Base-by-base conservation (phyloP, 1,140 invertebrate genomes). In the Drosophila nebulosa region DNA sequence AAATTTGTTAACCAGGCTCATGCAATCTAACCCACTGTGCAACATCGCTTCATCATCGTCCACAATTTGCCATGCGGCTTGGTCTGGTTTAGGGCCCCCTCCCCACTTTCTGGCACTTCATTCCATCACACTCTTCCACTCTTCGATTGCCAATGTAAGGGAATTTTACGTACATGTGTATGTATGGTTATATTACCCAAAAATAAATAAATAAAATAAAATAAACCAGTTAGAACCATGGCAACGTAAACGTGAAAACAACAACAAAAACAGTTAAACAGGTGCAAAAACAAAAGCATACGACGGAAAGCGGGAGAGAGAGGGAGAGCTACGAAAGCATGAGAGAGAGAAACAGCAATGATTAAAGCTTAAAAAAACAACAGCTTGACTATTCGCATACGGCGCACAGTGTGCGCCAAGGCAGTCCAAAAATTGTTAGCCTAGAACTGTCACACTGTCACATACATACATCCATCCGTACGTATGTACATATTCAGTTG, bases 201-300 rank as follows among this genome's bases (percentile, higher is more conserved):
- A 30, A 30, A 30, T 10, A 32, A 32, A 10, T 12, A 32, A 32
- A 32, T 32, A 21, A 14, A 46, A 42, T 16, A 42, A 46, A 50
- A 68, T 68, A 79, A 83, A 83, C 79, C 79, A 83, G 79, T 83
- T 75, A 84, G 67, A 83, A 78, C 70, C 59, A 69, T 74, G 46
- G 61, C 35, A 74, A 67, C 72, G 50, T 32, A 30, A 60, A 50
- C 26, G 46, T 36, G 63, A 42, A 57, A 53, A 61, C 53, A 55
- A 79, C 66, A 74, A 55, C 77, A 85, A 77, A 84, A 85, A 85
- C 77, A 85, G 77, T 74, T 86, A 86, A 86, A 74, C 81, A 85
- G 80, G 80, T 85, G 80, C 73, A 85, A 80, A 84, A 84, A 77
- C 36, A 56, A 26, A 62, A 63, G 69, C 58, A 64, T 56, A 60